These are phyloP conservation scores for Lamellibrachia luymesi DNA, from an alignment of 1,140 invertebrate species.

Conservation along the genomic window DNA sequence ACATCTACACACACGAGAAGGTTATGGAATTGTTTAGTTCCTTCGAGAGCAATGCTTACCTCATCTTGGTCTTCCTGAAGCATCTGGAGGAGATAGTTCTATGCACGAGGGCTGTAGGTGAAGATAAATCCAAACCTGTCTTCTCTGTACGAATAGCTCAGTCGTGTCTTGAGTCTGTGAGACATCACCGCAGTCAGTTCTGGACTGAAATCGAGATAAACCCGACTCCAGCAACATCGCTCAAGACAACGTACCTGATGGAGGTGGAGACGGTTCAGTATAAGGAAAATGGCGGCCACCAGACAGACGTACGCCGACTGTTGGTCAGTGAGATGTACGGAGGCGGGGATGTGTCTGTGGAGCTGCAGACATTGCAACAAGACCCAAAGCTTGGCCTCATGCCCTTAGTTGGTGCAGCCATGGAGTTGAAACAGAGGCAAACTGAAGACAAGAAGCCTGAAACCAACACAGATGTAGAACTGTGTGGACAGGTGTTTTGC, in stretches of 20 bases:
- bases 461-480: neutral
- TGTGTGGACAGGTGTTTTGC: no score
- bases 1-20: conserved; percentile 19
- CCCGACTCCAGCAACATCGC: neutral
- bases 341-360: neutral
- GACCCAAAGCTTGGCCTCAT: neutral
- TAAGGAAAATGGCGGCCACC: neutral
- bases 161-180: conserved; percentile 18
- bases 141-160: conserved; percentile 7
- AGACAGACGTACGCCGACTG: neutral
- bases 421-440: neutral
- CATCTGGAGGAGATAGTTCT: conserved; percentile 28
- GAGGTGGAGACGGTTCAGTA: neutral
- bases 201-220: neutral
- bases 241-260: neutral
- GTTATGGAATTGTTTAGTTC: conserved; percentile 25
- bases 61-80: conserved; percentile 27
- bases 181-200: neutral
- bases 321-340: neutral
- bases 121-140: conserved; percentile 14
- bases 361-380: conserved; percentile 10
- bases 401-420: neutral
- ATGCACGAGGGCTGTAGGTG: conserved; percentile 9
- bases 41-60: conserved; percentile 24
- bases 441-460: neutral